Conservation (phyloP, 2,797 vertebrate genomes). For the Peromyscus melanophrys region DNA sequence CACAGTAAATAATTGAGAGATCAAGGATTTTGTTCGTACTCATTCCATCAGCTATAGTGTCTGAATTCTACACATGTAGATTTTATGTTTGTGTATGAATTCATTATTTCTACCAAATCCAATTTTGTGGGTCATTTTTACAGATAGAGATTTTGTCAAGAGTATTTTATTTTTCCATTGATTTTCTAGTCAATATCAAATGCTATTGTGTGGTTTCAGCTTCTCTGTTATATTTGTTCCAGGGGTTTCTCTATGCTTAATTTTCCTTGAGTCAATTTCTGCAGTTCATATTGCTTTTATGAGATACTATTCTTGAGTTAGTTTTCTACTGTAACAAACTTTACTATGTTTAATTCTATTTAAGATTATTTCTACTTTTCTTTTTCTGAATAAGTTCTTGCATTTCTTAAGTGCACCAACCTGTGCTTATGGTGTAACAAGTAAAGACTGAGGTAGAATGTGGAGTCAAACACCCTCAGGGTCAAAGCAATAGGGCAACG, state of each 20-base stretch:
- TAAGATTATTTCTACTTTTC: slow-evolving; percentile 18
- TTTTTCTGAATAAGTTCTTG: slow-evolving; percentile 17
- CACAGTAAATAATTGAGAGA: slow-evolving; percentile 56
- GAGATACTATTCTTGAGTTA: not conserved
- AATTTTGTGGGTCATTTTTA: slow-evolving; percentile 19
- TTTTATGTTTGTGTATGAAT: not conserved
- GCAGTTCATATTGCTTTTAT: not conserved
- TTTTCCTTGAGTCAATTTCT: slow-evolving; percentile 58
- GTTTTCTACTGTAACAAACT: slow-evolving; percentile 48
- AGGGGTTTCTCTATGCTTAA: slow-evolving; percentile 36
- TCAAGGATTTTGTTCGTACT: slow-evolving; percentile 2
- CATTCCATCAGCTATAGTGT: not conserved
- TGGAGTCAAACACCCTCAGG: not conserved
- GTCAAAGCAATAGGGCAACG: not conserved
- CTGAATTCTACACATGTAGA: not conserved
- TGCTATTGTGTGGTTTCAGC: slow-evolving; percentile 5
- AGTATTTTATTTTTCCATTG: slow-evolving; percentile 64
- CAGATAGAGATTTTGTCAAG: slow-evolving; percentile 37
- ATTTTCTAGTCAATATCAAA: slow-evolving; percentile 59
- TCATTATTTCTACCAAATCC: slow-evolving; percentile 59
- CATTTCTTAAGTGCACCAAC: slow-evolving; percentile 9
- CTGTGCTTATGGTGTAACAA: not conserved
- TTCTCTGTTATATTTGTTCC: slow-evolving; percentile 33
- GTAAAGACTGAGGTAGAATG: not conserved
- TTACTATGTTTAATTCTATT: slow-evolving; percentile 40